These are phyloP conservation scores for Machimus rusticus DNA, from an alignment of 2,888 invertebrate genomes.

Conservation along the genomic window DNA sequence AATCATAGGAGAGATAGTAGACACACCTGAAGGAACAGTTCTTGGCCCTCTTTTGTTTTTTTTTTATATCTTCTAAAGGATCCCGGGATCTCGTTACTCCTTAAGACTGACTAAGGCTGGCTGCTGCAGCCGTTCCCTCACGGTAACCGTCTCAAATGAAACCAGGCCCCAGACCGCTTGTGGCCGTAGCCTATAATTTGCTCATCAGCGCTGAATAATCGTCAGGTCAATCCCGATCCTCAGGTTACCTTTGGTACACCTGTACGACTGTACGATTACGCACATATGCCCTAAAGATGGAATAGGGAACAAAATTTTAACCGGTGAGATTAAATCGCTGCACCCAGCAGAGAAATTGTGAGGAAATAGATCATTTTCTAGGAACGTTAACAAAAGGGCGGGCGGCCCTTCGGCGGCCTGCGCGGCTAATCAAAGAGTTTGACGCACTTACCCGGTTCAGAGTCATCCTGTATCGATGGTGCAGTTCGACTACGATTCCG, in stretches of 20 bases:
- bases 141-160: conserved; percentile 17
- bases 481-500: conserved; percentile 57
- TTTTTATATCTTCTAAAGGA: not conserved
- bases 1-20: not conserved
- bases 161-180: conserved; percentile 26
- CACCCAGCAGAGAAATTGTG: not conserved
- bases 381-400: not conserved
- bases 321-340: not conserved
- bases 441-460: conserved; percentile 51
- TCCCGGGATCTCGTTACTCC: not conserved
- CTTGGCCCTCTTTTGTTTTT: not conserved
- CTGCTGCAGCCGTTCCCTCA: not conserved
- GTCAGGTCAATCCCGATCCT: conserved; percentile 43
- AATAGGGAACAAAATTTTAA: not conserved
- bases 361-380: not conserved
- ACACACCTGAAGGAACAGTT: not conserved
- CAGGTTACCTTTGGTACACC: not conserved
- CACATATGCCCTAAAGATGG: not conserved
- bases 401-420: not conserved
- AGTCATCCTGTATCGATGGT: conserved; percentile 50
- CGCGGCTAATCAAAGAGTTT: not conserved
- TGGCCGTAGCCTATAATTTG: conserved; percentile 50
- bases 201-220: conserved; percentile 52
- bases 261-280: not conserved
- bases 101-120: not conserved